Evolutionary conservation across 2,113 vertebrate species (phyloP), one percentile per base, ranked within the genome.

Genomic region (Phalacrocorax pelagicus): DNA sequence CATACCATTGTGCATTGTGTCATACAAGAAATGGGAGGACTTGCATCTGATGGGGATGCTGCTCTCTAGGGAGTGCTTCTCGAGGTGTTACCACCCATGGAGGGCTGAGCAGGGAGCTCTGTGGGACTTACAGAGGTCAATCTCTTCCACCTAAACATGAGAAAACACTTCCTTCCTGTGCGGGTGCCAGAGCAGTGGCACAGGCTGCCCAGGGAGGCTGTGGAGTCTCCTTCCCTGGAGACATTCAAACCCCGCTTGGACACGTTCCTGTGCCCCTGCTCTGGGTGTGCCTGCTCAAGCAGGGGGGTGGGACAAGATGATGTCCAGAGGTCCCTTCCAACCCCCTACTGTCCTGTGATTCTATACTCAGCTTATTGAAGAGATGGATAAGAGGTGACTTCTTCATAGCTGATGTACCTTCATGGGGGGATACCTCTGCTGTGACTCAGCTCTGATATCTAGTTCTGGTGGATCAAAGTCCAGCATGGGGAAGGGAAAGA

Each of bases 1-100:
- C 79, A 44, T 52, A 44, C 27, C 0, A 0, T 22, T 82, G 52
- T 61, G 34, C 38, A 40, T 38, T 2, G 0, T 75, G 78, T 72
- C 30, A 19, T 13, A 32, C 38, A 42, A 72, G 52, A 47, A 84
- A 59, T 1, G 6, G 57, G 34, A 88, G 44, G 34, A 57, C 20
- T 17, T 1, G 2, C 1, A 3, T 65, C 55, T 91, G 49, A 36
- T 6, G 6, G 24, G 51, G n/a, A n/a, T 42, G 27, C 42, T 6
- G 4, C 44, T 79, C 51, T 27, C 38, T 42, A 34, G 24, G 17
- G 20, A 74, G 10, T 11, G 22, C 13, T 62, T 51, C 54, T 52
- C 8, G 27, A 40, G n/a, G 42, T 30, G 3, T 42, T 42, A 55
- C 15, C 29, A 29, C 47, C 1, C 1, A 4, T 3, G 23, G 51